Base-by-base conservation (phyloP, 2,888 invertebrate species). In the Chrysodeixis includens region DNA sequence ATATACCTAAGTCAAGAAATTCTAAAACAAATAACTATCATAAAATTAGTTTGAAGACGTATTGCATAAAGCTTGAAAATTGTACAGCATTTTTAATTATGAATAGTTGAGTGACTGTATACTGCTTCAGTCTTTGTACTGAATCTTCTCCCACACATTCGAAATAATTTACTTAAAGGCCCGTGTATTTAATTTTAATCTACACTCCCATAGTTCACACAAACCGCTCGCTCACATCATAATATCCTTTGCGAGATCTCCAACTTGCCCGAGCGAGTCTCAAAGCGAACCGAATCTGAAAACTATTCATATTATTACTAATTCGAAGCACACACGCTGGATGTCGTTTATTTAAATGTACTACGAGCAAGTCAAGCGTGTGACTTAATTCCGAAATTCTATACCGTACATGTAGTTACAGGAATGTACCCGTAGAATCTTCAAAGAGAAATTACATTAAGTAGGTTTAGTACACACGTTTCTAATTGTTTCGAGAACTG, bases 281-380 rank as follows among this genome's bases (percentile, higher is more conserved):
- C 63, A 69, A 69, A 81, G 76, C 76, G 60, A 49, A 58, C 53
- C 22, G 35, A 77, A 71, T 78, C 63, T 68, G 79, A 78, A 72
- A 79, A 72, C 79, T 79, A 72, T 79, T 79, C 81, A 78, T 76
- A 66, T 74, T 75, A 74, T 72, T 70, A 83, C 74, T 84, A 83
- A 85, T 85, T 83, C 78, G 56, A 69, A 77, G 80, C 83, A 81
- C 85, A 85, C 77, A 74, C 40, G 40, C 67, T 54, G 58, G 8
- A 78, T 74, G 76, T 76, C 85, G 82, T 82, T 85, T 86, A 86
- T 86, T 84, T 87, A 83, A 86, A 84, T 85, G 83, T 83, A 82
- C 82, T 80, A 69, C 66, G 76, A 83, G 78, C 79, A 81, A 86
- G 79, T 83, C 81, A 74, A 61, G 82, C 80, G 76, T 80, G 83